Percentiles rank a stretch among this genome's conserved stretches.
phyloP scores from a whole-genome alignment of 2,797 vertebrate genomes.

The Centropyge bicolor region DNA sequence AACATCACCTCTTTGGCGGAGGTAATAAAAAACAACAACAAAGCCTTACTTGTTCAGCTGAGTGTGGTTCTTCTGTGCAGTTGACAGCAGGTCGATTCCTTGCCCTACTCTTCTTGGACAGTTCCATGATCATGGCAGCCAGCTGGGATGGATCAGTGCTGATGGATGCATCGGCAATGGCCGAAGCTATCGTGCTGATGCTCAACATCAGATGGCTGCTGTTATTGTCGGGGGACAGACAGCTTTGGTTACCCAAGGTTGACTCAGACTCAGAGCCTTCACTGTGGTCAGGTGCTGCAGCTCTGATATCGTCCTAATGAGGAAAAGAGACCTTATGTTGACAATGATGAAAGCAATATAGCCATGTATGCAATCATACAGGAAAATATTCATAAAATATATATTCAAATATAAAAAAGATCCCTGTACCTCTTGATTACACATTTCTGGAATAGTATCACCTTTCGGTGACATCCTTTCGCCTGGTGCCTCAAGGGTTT shows the following conservation, averaged over 20 bases:
- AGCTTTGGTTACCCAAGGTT: conserved; percentile 48
- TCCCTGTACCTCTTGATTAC: conserved; percentile 55
- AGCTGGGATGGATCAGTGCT: conserved; percentile 93
- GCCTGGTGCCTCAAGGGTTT: conserved; percentile 75
- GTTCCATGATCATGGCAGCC: conserved; percentile 93
- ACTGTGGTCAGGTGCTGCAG: conserved; percentile 23
- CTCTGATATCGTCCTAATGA: conserved; percentile 46
- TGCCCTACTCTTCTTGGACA: conserved; percentile 86
- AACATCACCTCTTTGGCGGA: too few relatives aligned
- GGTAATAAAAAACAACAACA: not conserved
- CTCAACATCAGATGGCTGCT: conserved; percentile 84
- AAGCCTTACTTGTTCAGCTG: conserved; percentile 54
- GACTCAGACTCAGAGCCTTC: conserved; percentile 39
- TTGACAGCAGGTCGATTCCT: conserved; percentile 37
- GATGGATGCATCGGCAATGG: conserved; percentile 93
- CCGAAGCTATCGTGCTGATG: conserved; percentile 95
- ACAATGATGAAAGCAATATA: not conserved
- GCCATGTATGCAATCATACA: not conserved
- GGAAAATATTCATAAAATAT: not conserved
- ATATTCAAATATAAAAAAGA: not conserved
- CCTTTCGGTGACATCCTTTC: conserved; percentile 62
- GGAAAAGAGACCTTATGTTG: not conserved
- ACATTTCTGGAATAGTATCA: conserved; percentile 39
- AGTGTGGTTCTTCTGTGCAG: conserved; percentile 22
- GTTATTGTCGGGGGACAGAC: conserved; percentile 59